phyloP scores from a whole-genome alignment of 2,888 invertebrate species.

The Plagodis pulveraria region DNA sequence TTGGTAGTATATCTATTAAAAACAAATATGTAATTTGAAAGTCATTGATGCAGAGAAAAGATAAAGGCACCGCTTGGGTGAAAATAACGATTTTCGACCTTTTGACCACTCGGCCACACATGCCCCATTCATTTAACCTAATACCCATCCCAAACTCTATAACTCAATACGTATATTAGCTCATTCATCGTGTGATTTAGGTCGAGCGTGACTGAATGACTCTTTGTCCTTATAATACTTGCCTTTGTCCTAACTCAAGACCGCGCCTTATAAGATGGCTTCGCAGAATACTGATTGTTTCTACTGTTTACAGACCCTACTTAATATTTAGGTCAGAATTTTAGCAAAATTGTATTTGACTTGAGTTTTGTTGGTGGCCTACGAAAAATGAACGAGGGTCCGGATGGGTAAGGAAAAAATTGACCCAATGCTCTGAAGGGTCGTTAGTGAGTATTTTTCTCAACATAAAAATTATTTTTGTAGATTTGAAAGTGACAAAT shows the following conservation, averaged over 20 bases:
- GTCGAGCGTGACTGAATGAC: constrained; percentile 39
- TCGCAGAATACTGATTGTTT: constrained; percentile 38
- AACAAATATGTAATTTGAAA: too few species aligned
- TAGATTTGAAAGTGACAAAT: constrained; percentile 13
- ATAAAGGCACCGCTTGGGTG: too few species aligned
- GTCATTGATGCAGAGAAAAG: too few species aligned
- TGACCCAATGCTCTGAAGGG: constrained; percentile 25
- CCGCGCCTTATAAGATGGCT: constrained; percentile 31
- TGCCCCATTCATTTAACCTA: not conserved
- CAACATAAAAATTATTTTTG: constrained; percentile 25
- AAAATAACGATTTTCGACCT: too few species aligned
- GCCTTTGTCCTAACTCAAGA: constrained; percentile 37
- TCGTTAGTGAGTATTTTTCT: constrained; percentile 28
- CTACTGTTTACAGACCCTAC: constrained; percentile 30
- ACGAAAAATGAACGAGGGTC: constrained; percentile 28
- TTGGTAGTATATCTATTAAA: too few species aligned
- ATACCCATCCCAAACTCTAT: constrained; percentile 13
- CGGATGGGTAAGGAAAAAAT: constrained; percentile 24
- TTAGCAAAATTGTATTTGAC: constrained; percentile 31
- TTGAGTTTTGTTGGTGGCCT: constrained; percentile 31
- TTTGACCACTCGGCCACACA: not conserved
- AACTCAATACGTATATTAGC: constrained; percentile 28
- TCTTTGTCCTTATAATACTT: constrained; percentile 41
- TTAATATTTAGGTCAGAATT: constrained; percentile 34
- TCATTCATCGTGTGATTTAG: constrained; percentile 40